Conservation (phyloP, 2,113 vertebrate species). For the Cochlearius cochlearius region DNA sequence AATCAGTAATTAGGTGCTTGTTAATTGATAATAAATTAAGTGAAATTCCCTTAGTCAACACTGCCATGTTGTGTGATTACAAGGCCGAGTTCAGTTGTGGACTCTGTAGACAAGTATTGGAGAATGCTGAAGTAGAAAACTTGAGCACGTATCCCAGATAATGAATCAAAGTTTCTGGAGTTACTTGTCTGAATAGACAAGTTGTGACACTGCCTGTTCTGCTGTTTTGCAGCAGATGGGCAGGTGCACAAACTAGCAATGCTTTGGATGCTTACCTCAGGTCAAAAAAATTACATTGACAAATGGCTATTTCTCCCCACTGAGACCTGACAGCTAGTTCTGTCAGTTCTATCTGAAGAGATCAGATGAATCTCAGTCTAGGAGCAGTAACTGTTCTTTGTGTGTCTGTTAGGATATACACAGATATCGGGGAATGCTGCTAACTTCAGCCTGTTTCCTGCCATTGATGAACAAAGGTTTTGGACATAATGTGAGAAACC, state of each 20-base stretch:
- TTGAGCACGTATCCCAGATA: neutral
- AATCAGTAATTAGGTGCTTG: neutral
- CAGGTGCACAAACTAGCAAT: neutral
- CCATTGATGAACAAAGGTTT: neutral
- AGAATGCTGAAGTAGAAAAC: neutral
- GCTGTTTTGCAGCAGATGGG: neutral
- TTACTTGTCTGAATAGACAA: neutral
- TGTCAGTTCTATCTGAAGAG: neutral
- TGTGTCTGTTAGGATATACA: neutral
- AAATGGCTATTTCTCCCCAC: neutral
- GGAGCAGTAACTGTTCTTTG: neutral
- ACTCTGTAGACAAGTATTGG: neutral
- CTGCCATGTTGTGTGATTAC: neutral
- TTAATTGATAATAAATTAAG: neutral
- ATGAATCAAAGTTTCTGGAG: neutral
- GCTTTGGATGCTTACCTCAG: neutral
- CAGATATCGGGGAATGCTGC: neutral
- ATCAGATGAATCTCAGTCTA: neutral
- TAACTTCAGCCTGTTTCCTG: neutral
- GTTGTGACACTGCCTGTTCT: neutral
- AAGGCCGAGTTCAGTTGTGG: neutral
- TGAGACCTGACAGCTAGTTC: neutral
- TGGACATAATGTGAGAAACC: neutral
- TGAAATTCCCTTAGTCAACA: neutral
- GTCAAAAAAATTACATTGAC: neutral